Evolutionary conservation across 2,888 invertebrate genomes (phyloP).

Genomic region (Apomyelois bistriatella): DNA sequence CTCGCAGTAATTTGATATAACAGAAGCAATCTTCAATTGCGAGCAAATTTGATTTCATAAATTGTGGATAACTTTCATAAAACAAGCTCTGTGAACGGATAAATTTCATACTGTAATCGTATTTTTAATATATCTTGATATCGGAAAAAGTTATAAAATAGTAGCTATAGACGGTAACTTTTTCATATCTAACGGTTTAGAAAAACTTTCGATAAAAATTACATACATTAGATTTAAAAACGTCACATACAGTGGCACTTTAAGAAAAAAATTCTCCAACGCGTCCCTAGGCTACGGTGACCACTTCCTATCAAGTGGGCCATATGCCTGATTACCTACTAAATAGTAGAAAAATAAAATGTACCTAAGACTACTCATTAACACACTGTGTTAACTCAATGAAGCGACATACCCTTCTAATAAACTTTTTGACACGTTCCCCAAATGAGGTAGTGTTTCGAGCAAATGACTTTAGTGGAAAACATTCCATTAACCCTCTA

Average conservation of each 20-base stretch:
- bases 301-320: too few relatives aligned
- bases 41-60: conserved; percentile 1
- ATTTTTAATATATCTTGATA: background rate
- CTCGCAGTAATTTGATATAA: conserved; percentile 2
- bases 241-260: too few relatives aligned
- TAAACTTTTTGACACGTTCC: conserved; percentile 6
- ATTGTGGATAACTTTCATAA: conserved; percentile 6
- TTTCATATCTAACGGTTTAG: too few relatives aligned
- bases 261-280: too few relatives aligned
- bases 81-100: background rate
- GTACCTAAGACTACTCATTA: too few relatives aligned
- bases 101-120: background rate
- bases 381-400: too few relatives aligned
- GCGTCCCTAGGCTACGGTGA: too few relatives aligned
- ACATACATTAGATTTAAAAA: too few relatives aligned
- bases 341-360: too few relatives aligned
- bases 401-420: background rate
- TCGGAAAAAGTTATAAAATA: background rate
- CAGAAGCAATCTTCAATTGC: conserved; percentile 8
- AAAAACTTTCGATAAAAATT: too few relatives aligned
- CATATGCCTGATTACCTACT: too few relatives aligned
- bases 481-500: conserved; percentile 28
- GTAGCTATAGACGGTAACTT: too few relatives aligned
- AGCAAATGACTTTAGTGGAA: conserved; percentile 22
- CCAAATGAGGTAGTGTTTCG: conserved; percentile 18